A percentile compares a stretch with the other conserved stretches of the same genome.
Conservation (phyloP, 2,888 invertebrate genomes). For the Gortyna flavago region DNA sequence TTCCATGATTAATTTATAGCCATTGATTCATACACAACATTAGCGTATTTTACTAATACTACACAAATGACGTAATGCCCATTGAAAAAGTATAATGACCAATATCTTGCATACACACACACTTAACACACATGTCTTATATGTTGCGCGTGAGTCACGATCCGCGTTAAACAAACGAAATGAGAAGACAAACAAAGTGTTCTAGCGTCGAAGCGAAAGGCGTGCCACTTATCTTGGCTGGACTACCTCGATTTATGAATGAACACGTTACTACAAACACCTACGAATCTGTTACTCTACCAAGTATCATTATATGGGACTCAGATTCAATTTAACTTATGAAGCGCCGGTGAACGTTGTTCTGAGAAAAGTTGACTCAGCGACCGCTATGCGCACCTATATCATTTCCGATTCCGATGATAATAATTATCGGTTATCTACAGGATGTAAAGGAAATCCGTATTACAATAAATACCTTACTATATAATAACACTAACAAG, state of each 20-base stretch:
- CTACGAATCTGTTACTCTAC: slow-evolving; percentile 68
- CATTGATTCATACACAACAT: slow-evolving; percentile 70
- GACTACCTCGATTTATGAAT: slow-evolving; percentile 82
- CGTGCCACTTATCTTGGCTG: slow-evolving; percentile 76
- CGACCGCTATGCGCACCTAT: slow-evolving; percentile 67
- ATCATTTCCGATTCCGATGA: slow-evolving; percentile 77
- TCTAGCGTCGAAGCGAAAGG: slow-evolving; percentile 68
- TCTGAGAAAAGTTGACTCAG: slow-evolving; percentile 77
- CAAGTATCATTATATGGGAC: slow-evolving; percentile 64
- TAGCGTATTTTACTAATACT: slow-evolving; percentile 76
- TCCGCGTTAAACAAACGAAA: slow-evolving; percentile 75
- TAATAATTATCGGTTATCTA: slow-evolving; percentile 67
- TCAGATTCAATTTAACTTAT: slow-evolving; percentile 71
- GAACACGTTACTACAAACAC: slow-evolving; percentile 74
- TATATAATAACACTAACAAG: slow-evolving; percentile 22
- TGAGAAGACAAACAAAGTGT: slow-evolving; percentile 74
- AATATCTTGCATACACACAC: slow-evolving; percentile 73
- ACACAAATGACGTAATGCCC: slow-evolving; percentile 78
- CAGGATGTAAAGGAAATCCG: slow-evolving; percentile 57
- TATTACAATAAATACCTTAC: slow-evolving; percentile 46
- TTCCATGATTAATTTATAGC: slow-evolving; percentile 55
- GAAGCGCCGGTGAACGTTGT: slow-evolving; percentile 69
- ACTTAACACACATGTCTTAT: slow-evolving; percentile 63
- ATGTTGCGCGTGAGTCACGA: slow-evolving; percentile 74
- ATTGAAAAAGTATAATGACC: slow-evolving; percentile 80